These are phyloP conservation scores for Oryzias dopingdopingensis DNA, from an alignment of 2,797 vertebrate species.

Conservation along the genomic window DNA sequence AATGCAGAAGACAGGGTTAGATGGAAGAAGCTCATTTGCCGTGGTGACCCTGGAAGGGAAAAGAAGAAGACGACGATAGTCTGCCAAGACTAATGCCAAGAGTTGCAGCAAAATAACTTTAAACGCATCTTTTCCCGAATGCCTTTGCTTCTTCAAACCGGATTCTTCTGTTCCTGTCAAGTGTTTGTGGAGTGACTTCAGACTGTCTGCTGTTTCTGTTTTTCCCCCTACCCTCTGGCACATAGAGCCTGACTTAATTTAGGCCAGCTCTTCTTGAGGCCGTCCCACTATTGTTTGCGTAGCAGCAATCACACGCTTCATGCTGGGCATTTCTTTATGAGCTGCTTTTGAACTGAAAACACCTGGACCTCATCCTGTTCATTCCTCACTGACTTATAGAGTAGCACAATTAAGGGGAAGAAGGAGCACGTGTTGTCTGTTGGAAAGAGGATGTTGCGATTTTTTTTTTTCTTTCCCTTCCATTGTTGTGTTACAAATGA, in stretches of 20 bases:
- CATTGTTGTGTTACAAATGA: conserved; percentile 36
- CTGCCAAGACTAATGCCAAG: conserved; percentile 9
- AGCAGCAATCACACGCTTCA: conserved; percentile 54
- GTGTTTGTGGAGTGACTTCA: conserved; percentile 70
- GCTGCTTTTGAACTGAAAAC: conserved; percentile 66
- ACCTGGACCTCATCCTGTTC: conserved; percentile 59
- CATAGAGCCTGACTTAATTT: conserved; percentile 47
- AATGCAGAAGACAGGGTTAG: too few species aligned
- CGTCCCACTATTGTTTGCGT: conserved; percentile 55
- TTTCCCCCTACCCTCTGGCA: conserved; percentile 41
- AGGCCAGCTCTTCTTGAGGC: conserved; percentile 52
- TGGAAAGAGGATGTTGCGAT: conserved; percentile 47
- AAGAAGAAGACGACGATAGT: neutral
- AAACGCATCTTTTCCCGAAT: conserved; percentile 9
- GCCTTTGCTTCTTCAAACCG: conserved; percentile 7
- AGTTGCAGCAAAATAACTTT: conserved; percentile 12
- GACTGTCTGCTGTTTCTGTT: conserved; percentile 13
- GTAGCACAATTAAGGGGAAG: conserved; percentile 51
- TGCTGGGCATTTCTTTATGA: conserved; percentile 57
- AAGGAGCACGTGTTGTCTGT: conserved; percentile 48
- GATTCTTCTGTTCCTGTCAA: conserved; percentile 51
- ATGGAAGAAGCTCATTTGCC: too few species aligned
- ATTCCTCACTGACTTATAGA: conserved; percentile 60
- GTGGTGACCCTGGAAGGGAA: too few species aligned
- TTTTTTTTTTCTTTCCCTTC: conserved; percentile 18